These are phyloP conservation scores for Pristionchus maxplancki DNA, from an alignment of 2,888 invertebrate species.

Conservation along the genomic window DNA sequence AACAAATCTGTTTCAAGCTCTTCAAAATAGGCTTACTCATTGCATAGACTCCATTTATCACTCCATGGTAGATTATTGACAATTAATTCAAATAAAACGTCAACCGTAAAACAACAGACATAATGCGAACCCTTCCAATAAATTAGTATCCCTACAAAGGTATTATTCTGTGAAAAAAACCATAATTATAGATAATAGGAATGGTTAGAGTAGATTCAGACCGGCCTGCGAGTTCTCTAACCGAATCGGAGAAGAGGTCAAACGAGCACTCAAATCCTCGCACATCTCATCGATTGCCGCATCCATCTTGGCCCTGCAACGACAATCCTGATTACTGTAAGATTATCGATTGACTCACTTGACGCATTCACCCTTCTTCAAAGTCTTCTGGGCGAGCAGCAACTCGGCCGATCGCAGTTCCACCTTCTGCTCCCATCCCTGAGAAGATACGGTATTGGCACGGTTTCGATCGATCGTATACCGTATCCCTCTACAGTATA, in stretches of 20 bases:
- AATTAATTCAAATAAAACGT: background rate
- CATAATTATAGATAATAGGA: background rate
- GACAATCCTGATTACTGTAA: background rate
- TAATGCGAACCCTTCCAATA: background rate
- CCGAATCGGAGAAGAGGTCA: background rate
- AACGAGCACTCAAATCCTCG: slow-evolving; percentile 7
- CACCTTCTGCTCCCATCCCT: slow-evolving; percentile 50
- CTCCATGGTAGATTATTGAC: background rate
- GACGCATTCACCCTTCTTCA: slow-evolving; percentile 52
- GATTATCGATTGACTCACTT: slow-evolving; percentile 42
- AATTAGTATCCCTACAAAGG: background rate
- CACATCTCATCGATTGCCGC: slow-evolving; percentile 48
- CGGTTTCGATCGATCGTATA: background rate
- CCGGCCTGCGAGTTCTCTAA: background rate
- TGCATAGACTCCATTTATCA: background rate
- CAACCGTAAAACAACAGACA: slow-evolving; percentile 3
- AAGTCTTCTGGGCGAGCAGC: background rate
- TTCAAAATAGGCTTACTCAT: background rate
- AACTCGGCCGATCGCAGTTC: slow-evolving; percentile 36
- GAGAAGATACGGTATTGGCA: background rate
- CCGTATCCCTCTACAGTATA: background rate
- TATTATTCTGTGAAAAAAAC: background rate
- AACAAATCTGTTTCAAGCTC: background rate
- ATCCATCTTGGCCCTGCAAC: slow-evolving; percentile 49
- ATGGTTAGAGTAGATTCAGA: background rate